A percentile compares a stretch with the other conserved stretches of the same genome.
Evolutionary conservation across 2,113 vertebrate genomes (phyloP).

Genomic region (Rhineura floridana): DNA sequence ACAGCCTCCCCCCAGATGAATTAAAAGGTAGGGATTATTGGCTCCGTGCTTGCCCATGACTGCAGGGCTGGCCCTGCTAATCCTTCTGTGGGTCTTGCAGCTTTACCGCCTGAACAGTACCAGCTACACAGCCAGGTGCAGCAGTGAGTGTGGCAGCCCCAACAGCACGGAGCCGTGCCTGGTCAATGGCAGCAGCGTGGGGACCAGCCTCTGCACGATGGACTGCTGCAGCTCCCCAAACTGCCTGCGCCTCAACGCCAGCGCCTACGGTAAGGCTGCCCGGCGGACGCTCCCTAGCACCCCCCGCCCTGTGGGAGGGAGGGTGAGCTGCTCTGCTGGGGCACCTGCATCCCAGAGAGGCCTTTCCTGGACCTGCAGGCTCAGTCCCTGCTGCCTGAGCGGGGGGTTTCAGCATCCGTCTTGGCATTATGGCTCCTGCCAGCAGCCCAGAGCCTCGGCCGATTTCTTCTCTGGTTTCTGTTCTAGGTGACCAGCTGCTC

Average conservation of each 20-base stretch:
- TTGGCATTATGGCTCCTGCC: too few species aligned
- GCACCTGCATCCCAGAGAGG: background rate
- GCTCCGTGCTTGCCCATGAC: background rate
- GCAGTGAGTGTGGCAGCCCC: conserved; percentile 35
- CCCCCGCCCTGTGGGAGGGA: background rate
- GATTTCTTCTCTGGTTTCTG: background rate
- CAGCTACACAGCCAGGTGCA: conserved; percentile 65
- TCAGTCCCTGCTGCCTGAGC: background rate
- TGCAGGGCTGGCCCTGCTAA: background rate
- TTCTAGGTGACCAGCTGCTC: conserved; percentile 49
- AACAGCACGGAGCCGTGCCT: conserved; percentile 43
- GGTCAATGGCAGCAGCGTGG: background rate
- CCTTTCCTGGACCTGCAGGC: background rate
- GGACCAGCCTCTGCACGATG: conserved; percentile 62
- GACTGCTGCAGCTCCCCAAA: conserved; percentile 68
- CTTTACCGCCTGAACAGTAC: conserved; percentile 62
- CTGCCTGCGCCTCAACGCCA: conserved; percentile 71
- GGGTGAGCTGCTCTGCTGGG: background rate
- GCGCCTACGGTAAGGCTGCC: conserved; percentile 41
- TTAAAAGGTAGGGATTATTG: too few species aligned
- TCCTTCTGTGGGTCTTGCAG: conserved; percentile 55
- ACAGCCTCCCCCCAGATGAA: background rate
- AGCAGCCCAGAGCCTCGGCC: rapidly evolving
- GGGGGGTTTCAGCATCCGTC: background rate
- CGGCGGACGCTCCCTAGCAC: background rate